Base-by-base conservation (phyloP, 2,113 vertebrate species). In the Cyrtonyx montezumae region DNA sequence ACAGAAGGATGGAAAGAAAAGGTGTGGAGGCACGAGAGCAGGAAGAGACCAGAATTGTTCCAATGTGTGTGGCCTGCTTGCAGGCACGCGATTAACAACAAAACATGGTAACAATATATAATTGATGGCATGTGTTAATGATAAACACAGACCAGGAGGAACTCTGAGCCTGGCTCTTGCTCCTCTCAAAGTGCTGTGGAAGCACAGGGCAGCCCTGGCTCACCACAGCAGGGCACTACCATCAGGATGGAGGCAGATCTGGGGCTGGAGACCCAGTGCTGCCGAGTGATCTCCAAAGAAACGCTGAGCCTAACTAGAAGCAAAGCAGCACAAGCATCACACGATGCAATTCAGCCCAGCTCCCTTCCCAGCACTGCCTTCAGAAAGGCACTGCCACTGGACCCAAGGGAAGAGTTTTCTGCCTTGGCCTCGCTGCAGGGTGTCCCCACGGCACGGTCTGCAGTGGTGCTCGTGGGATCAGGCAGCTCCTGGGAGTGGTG, bases 1-100 rank as follows among this genome's bases (percentile, higher is more conserved):
- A 65, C 51, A 65, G 69, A 88, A 96, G 79, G 89, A 94, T 87
- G 89, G 94, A 92, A 88, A 86, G 90, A 94, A 96, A 97, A 96
- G 93, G 95, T 95, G 90, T 93, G 90, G 96, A 96, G 81, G 92
- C 92, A 93, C 30, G 80, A 96, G 93, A 95, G 89, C 93, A 91
- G 93, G 96, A 95, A 92, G 93, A 76, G 94, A 77, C 71, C 79
- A 84, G 87, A 80, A 80, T 83, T 75, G 66, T 71, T 48, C 73
- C 94, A 88, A 58, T 62, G 94, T 88, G 91, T 95, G 94, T 94
- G 93, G 95, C 90, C 94, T 28, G 71, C 13, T 0, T 12, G 71
- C 91, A 92, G 90, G 96, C 92, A 96, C 89, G 84, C 91, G 8
- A 96, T 94, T 67, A 92, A 92, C 93, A 91, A 65, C 77, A 71